Percentiles rank a stretch among this genome's conserved stretches.
These are phyloP conservation scores for Melanotus villosus DNA, from an alignment of 2,888 invertebrate genomes.

Conservation along the genomic window DNA sequence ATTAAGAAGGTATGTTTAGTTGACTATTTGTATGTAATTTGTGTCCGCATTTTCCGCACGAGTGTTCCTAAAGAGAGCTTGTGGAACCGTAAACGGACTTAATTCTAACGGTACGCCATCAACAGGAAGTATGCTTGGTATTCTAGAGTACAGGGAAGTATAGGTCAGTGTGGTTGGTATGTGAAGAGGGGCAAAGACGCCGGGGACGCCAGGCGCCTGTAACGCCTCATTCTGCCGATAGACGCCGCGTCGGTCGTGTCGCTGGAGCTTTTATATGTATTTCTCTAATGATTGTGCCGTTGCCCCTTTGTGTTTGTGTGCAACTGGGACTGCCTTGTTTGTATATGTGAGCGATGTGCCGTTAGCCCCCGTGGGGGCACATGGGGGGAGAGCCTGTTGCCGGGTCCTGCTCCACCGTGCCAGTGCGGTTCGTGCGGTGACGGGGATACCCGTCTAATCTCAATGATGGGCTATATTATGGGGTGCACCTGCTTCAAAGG, in stretches of 20 bases:
- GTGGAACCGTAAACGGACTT: conserved; percentile 40
- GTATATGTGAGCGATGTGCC: conserved; percentile 51
- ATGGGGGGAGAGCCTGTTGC: conserved; percentile 56
- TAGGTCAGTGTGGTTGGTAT: conserved; percentile 60
- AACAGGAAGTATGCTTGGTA: conserved; percentile 45
- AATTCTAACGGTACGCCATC: conserved; percentile 48
- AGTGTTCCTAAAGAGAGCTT: conserved; percentile 37
- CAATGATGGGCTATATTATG: conserved; percentile 96
- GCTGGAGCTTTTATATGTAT: conserved; percentile 43
- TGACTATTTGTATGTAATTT: conserved; percentile 32
- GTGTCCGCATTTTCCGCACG: conserved; percentile 40
- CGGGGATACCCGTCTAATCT: conserved; percentile 58
- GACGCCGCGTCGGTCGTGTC: conserved; percentile 53
- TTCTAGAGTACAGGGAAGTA: conserved; percentile 51
- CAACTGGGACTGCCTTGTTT: conserved; percentile 39
- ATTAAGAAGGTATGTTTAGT: background rate
- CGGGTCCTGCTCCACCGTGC: conserved; percentile 43
- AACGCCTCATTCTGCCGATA: conserved; percentile 67
- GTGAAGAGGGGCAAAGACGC: conserved; percentile 69
- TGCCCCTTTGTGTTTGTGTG: conserved; percentile 46
- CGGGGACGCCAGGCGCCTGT: conserved; percentile 64
- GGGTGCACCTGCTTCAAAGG: conserved; percentile 94
- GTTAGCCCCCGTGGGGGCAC: conserved; percentile 52
- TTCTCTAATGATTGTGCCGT: conserved; percentile 40
- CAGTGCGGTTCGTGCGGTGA: conserved; percentile 57